Conservation (phyloP, 1,140 invertebrate species). For the Dolichoris vasculosae region DNA sequence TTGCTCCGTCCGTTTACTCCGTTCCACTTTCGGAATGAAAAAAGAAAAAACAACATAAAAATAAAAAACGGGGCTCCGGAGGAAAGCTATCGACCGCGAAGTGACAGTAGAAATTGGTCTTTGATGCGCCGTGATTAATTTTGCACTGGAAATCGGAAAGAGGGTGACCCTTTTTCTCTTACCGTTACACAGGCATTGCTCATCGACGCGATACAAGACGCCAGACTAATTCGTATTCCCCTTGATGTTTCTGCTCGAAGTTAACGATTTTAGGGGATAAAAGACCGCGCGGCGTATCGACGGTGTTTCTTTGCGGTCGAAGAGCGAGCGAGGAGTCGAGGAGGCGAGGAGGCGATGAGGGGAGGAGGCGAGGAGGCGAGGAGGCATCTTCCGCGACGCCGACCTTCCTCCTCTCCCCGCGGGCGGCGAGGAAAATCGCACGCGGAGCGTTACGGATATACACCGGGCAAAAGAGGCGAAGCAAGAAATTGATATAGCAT, state of each 20-base stretch:
- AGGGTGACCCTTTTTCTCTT: not conserved
- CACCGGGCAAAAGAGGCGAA: slow-evolving; percentile 68
- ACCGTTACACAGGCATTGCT: not conserved
- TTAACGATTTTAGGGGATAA: slow-evolving; percentile 74
- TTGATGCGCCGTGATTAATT: slow-evolving; percentile 45
- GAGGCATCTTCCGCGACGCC: not conserved
- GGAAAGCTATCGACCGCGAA: slow-evolving; percentile 32
- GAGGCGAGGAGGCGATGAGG: too few species aligned
- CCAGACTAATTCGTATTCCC: slow-evolving; percentile 72
- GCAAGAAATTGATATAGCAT: slow-evolving; percentile 76
- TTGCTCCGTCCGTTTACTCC: slow-evolving; percentile 2
- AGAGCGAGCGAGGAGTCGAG: too few species aligned
- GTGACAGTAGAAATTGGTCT: slow-evolving; percentile 41
- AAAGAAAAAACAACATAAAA: not conserved
- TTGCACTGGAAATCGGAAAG: slow-evolving; percentile 5
- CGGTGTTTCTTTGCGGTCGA: slow-evolving; percentile 56
- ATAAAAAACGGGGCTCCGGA: not conserved
- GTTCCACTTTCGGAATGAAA: slow-evolving; percentile 10
- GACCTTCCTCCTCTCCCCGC: not conserved
- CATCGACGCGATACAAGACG: slow-evolving; percentile 65
- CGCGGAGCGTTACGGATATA: slow-evolving; percentile 52
- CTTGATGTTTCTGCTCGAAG: slow-evolving; percentile 70
- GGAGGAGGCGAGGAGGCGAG: too few species aligned
- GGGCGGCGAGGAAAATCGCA: slow-evolving; percentile 38
- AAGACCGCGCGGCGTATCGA: slow-evolving; percentile 68